phyloP scores from a whole-genome alignment of 2,113 vertebrate species.

The Scomber scombrus region DNA sequence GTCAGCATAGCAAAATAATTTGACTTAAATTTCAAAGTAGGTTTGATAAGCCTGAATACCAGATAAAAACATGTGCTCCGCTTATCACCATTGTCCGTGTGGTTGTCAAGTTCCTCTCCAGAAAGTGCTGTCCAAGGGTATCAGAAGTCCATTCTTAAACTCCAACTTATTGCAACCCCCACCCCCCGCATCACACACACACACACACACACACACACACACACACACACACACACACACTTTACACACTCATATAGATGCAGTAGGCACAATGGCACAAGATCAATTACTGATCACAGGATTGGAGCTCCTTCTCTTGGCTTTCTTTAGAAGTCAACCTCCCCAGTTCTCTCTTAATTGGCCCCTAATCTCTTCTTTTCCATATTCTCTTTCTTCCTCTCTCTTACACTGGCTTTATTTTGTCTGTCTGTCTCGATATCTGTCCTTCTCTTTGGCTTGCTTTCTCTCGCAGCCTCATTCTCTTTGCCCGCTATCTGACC shows the following conservation, averaged over 20 bases:
- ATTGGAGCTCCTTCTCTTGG: conserved; percentile 50
- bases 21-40: conserved; percentile 43
- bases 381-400: conserved; percentile 55
- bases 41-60: conserved; percentile 32
- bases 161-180: neutral
- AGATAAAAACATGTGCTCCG: conserved; percentile 44
- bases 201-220: conserved; percentile 21
- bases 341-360: conserved; percentile 70
- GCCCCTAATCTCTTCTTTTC: conserved; percentile 67
- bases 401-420: conserved; percentile 46
- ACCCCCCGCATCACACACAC: conserved; percentile 5
- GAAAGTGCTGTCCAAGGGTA: conserved; percentile 36
- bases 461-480: conserved; percentile 44
- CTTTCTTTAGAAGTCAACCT: conserved; percentile 68
- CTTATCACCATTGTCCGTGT: conserved; percentile 39
- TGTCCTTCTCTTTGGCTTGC: conserved; percentile 45
- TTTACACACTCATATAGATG: conserved; percentile 32
- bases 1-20: conserved; percentile 47
- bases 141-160: conserved; percentile 31
- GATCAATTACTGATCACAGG: conserved; percentile 74
- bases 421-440: conserved; percentile 52
- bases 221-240: conserved; percentile 26
- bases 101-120: conserved; percentile 33
- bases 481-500: conserved; percentile 38
- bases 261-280: conserved; percentile 52